Evolutionary conservation across 2,797 vertebrate genomes (phyloP).

Genomic region (Craterocephalus amniculus): DNA sequence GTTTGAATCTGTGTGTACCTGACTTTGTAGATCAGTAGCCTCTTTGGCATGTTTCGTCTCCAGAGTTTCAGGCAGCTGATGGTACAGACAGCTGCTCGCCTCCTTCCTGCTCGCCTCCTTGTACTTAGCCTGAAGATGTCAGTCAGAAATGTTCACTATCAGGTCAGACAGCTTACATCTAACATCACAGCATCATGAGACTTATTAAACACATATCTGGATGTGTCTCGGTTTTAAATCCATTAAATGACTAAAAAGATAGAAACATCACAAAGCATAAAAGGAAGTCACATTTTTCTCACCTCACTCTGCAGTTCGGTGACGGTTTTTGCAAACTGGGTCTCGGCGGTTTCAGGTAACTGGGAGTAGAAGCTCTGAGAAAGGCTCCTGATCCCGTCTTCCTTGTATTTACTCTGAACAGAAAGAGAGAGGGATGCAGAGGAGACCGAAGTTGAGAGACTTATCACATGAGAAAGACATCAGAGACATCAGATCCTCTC

Average conservation of each 20-base stretch:
- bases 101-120: conserved; percentile 85
- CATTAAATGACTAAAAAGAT: background rate
- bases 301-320: conserved; percentile 68
- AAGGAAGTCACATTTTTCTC: background rate
- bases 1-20: conserved; percentile 52
- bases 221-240: background rate
- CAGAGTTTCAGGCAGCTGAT: conserved; percentile 88
- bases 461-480: background rate
- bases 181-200: too few relatives aligned
- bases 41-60: conserved; percentile 83
- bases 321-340: conserved; percentile 45
- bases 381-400: conserved; percentile 78
- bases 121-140: conserved; percentile 85
- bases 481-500: background rate
- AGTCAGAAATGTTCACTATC: background rate
- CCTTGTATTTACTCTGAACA: conserved; percentile 88
- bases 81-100: conserved; percentile 85
- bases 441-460: background rate
- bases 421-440: conserved; percentile 12
- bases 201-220: background rate
- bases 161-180: background rate
- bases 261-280: background rate
- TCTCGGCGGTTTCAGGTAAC: conserved; percentile 89
- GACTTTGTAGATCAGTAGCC: conserved; percentile 65
- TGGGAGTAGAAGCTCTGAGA: conserved; percentile 86